Percentiles rank a stretch among this genome's conserved stretches.
Conservation (phyloP, 2,888 invertebrate genomes). For the Caenorhabditis parvicauda region DNA sequence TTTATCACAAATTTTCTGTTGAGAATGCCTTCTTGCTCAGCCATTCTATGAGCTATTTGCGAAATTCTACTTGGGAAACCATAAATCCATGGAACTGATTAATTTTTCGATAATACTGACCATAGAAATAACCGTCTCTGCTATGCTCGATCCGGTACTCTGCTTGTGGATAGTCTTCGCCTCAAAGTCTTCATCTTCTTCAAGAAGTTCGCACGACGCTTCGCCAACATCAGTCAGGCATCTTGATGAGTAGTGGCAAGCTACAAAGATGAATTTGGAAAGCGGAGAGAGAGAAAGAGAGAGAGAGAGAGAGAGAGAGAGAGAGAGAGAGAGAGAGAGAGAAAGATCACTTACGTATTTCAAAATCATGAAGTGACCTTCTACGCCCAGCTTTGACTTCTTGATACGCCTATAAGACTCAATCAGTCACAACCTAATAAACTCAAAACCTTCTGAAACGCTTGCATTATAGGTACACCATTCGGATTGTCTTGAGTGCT, state of each 20-base stretch:
- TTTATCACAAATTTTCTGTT: too few species aligned
- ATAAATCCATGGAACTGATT: too few species aligned
- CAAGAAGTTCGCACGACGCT: conserved; percentile 4
- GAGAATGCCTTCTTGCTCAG: too few species aligned
- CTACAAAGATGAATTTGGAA: conserved; percentile 1
- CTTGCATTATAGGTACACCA: conserved; percentile 46
- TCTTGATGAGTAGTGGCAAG: conserved; percentile 24
- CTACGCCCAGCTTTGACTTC: conserved; percentile 34
- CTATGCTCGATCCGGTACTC: conserved; percentile 34
- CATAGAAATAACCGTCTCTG: conserved; percentile 40
- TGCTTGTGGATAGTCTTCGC: conserved; percentile 19
- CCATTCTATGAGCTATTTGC: too few species aligned
- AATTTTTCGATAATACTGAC: too few species aligned
- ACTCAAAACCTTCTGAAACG: conserved; percentile 37
- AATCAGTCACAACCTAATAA: not conserved
- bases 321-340: too few species aligned
- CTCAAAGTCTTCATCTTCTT: conserved; percentile 15
- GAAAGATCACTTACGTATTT: too few species aligned
- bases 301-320: too few species aligned
- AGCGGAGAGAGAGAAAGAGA: too few species aligned
- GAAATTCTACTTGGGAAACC: too few species aligned
- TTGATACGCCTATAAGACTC: conserved; percentile 28
- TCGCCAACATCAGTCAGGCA: conserved; percentile 16
- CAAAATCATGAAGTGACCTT: conserved; percentile 20
- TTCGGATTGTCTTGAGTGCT: conserved; percentile 38